phyloP scores from a whole-genome alignment of 2,888 invertebrate species.

The Oscheius myriophilus region DNA sequence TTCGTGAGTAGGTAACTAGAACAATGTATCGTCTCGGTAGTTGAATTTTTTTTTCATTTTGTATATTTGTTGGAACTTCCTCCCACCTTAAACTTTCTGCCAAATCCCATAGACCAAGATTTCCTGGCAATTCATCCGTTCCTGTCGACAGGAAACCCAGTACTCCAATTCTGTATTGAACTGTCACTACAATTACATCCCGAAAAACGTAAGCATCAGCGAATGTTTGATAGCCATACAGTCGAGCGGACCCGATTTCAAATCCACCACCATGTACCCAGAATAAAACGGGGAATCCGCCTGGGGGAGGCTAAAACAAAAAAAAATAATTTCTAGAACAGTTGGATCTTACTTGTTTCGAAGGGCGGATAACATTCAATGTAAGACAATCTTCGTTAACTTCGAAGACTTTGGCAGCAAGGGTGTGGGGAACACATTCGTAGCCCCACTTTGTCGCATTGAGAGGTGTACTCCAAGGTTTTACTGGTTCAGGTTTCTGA shows the following conservation, averaged over 20 bases:
- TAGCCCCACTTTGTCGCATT: constrained; percentile 27
- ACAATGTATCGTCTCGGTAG: too few species aligned
- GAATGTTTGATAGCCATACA: constrained; percentile 33
- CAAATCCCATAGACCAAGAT: constrained; percentile 54
- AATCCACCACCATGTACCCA: constrained; percentile 33
- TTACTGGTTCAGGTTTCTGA: constrained; percentile 22
- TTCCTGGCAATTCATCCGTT: constrained; percentile 41
- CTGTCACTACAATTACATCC: constrained; percentile 48
- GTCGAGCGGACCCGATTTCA: constrained; percentile 29
- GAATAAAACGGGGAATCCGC: constrained; percentile 21
- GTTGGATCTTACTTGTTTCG: constrained; percentile 2
- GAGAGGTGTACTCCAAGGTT: constrained; percentile 6
- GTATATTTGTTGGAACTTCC: too few species aligned
- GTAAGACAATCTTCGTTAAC: constrained; percentile 29
- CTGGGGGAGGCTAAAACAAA: constrained; percentile 17
- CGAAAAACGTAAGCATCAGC: constrained; percentile 37
- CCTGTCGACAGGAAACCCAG: constrained; percentile 51
- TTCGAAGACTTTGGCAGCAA: constrained; percentile 4
- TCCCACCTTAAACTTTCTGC: constrained; percentile 36
- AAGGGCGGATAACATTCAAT: constrained; percentile 29
- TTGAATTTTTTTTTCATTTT: too few species aligned
- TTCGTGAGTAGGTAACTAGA: too few species aligned
- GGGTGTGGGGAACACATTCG: constrained; percentile 28
- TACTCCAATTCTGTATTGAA: constrained; percentile 52
- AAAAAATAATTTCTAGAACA: neutral